These are phyloP conservation scores for Coilia nasus DNA, from an alignment of 2,797 vertebrate genomes.

Conservation along the genomic window DNA sequence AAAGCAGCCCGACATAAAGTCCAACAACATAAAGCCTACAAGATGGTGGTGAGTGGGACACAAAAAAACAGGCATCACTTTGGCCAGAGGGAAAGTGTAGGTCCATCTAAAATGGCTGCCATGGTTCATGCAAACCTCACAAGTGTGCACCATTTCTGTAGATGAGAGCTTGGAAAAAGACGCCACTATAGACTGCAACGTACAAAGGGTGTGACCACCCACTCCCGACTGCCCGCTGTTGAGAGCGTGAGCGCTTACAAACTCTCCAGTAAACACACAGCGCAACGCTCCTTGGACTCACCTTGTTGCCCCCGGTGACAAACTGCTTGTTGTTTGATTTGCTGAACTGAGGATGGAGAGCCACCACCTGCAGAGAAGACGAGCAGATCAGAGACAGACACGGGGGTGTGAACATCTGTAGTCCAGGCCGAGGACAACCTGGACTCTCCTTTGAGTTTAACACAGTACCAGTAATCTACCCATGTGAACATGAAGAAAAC, in stretches of 20 bases:
- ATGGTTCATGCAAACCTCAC: slow-evolving; percentile 6
- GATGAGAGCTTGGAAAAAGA: not conserved
- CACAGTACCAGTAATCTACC: not conserved
- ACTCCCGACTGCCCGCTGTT: not conserved
- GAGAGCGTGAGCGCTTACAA: not conserved
- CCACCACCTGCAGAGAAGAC: slow-evolving; percentile 76
- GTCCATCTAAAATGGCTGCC: not conserved
- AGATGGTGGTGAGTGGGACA: not conserved
- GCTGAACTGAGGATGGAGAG: slow-evolving; percentile 92
- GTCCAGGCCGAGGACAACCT: not conserved
- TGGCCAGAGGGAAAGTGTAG: not conserved
- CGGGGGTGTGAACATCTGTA: not conserved
- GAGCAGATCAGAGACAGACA: slow-evolving; percentile 14
- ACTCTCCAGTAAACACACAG: not conserved
- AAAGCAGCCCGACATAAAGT: slow-evolving; percentile 27
- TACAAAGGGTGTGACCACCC: not conserved
- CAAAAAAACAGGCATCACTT: not conserved
- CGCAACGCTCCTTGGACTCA: slow-evolving; percentile 60
- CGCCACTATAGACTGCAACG: not conserved
- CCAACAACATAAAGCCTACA: not conserved
- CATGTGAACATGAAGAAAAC: not conserved
- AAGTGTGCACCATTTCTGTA: not conserved
- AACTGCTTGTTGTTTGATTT: slow-evolving; percentile 96
- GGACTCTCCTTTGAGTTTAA: not conserved
- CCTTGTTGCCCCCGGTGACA: slow-evolving; percentile 97